Conservation (phyloP, 1,140 invertebrate genomes). For the Pseudomyrmex flavicornis region DNA sequence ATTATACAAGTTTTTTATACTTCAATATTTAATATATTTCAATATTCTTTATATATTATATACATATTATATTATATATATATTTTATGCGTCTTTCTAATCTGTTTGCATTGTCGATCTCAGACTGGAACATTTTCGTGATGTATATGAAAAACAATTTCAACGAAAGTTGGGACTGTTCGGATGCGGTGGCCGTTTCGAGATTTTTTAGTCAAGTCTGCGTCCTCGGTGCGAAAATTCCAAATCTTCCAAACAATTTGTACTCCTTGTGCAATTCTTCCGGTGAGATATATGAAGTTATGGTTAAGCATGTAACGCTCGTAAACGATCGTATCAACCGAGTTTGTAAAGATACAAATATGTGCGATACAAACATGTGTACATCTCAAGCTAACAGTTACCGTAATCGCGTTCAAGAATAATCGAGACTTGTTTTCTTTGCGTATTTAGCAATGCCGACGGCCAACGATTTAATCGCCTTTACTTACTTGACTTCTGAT, state of each 20-base stretch:
- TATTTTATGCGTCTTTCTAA: neutral
- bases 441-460: slow-evolving; percentile 11
- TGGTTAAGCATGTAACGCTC: neutral
- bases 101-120: slow-evolving; percentile 2
- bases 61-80: too few relatives aligned
- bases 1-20: too few relatives aligned
- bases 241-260: slow-evolving; percentile 75
- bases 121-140: slow-evolving; percentile 87
- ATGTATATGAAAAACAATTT: slow-evolving; percentile 82
- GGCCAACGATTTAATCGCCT: slow-evolving; percentile 86
- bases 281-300: slow-evolving; percentile 44
- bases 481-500: slow-evolving; percentile 92
- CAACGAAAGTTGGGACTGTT: slow-evolving; percentile 77
- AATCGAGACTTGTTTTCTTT: slow-evolving; percentile 12
- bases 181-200: slow-evolving; percentile 82
- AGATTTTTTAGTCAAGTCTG: slow-evolving; percentile 89
- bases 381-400: neutral
- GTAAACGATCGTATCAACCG: neutral
- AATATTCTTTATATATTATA: too few relatives aligned
- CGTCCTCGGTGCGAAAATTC: slow-evolving; percentile 84
- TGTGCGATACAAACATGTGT: neutral
- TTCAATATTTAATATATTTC: too few relatives aligned
- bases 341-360: slow-evolving; percentile 12
- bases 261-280: slow-evolving; percentile 71
- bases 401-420: neutral